Evolutionary conservation across 2,888 invertebrate genomes (phyloP).

Genomic region (Eupithecia tripunctaria): DNA sequence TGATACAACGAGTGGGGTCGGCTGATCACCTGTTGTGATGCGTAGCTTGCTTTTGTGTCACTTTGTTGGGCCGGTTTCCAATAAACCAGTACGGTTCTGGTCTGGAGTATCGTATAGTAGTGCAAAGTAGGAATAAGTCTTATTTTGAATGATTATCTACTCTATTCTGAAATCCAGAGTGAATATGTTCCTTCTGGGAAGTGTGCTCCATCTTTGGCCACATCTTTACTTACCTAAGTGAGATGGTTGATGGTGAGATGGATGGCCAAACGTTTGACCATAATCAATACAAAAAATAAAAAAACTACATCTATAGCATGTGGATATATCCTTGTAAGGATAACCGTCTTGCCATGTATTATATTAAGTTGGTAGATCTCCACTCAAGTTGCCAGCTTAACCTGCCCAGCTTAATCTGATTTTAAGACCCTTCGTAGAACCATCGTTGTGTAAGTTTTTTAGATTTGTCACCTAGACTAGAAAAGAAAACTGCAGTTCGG

Average conservation of each 20-base stretch:
- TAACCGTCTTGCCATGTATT: neutral
- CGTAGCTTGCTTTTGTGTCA: conserved; percentile 1
- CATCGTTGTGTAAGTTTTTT: neutral
- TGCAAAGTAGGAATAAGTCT: too few species aligned
- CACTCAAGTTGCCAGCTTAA: neutral
- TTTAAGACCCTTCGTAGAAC: neutral
- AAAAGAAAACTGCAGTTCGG: neutral
- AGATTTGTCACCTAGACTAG: neutral
- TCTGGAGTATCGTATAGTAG: too few species aligned
- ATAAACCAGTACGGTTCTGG: neutral
- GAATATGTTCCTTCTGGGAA: too few species aligned
- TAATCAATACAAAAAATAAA: too few species aligned
- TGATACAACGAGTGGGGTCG: conserved; percentile 12
- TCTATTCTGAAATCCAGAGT: too few species aligned
- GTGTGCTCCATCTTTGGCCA: too few species aligned
- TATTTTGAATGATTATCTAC: too few species aligned
- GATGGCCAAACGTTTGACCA: too few species aligned
- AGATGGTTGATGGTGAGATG: too few species aligned
- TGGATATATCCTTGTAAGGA: neutral
- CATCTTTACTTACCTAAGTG: too few species aligned
- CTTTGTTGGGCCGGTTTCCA: neutral
- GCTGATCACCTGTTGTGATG: conserved; percentile 1
- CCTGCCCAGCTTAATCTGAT: neutral
- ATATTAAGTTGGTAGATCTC: neutral
- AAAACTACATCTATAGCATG: too few species aligned